Evolutionary conservation across 2,113 vertebrate species (phyloP), one percentile per base, ranked within the genome.

Genomic region (Microtus ochrogaster): DNA sequence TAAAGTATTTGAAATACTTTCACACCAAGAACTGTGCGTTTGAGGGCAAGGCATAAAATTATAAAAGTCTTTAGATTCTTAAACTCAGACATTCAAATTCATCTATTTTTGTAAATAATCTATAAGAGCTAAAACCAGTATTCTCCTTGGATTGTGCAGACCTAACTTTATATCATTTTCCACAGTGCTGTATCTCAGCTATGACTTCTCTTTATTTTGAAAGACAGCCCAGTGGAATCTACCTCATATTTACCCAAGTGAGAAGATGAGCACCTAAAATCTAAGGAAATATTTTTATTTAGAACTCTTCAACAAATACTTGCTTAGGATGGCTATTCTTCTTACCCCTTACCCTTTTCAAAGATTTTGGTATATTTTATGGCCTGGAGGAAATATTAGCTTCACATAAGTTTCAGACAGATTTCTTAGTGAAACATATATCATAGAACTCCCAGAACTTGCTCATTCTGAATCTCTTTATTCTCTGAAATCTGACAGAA

Each of bases 401-500:
- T 70, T 91, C 30, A 83, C 22, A 52, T 87, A 94, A 95, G n/a
- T n/a, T 65, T 95, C 7, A 61, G 68, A 92, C 36, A 96, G 61
- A 94, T 85, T 95, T 97, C 55, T 97, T 81, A 84, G 68, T 88
- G 83, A 93, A 92, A 87, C 5, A 88, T 76, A 61, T 81, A 10
- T 72, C n/a, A 83, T 55, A 66, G 63, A 97, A 66, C 55, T 91
- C 41, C 30, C 55, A 77, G 41, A 85, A 87, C 14, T 76, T 86
- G 28, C 10, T 94, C 47, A 95, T 39, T 65, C 66, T 36, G 39
- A 82, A 66, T 84, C 65, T 84, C 55, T 96, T 96, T 95, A 77
- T 73, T 89, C 87, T 94, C 73, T 86, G 49, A 91, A 94, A 73
- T 74, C 7, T 94, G 86, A 92, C 81, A 97, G 96, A 96, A 95